Base-by-base conservation (phyloP, 2,888 invertebrate genomes). In the Amiota minor region DNA sequence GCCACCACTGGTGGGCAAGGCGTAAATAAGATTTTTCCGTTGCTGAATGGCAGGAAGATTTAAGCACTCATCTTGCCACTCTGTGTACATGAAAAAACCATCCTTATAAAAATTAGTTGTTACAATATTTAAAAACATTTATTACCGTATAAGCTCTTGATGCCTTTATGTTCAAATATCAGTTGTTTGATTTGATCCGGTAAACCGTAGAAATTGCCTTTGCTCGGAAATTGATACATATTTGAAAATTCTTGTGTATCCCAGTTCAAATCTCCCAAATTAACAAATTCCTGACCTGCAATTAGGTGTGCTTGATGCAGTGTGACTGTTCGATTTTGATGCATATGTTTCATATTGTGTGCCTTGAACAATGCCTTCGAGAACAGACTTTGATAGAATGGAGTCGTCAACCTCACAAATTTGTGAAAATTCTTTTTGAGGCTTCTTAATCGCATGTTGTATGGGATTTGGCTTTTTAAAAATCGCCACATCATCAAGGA, bases 1-100 rank as follows among this genome's bases (percentile, higher is more conserved):
- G 0, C 98, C 99, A 1, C 98, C 98, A 87, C 98, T 98, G 0
- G 98, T 99, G 0, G 99, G 98, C 59, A 98, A 89, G 0, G 97
- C 96, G 87, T 98, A 97, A 75, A 99, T 94, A 61, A 98, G 91
- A 91, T 99, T 99, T 77, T 91, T 92, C 56, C 94, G 92, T 12
- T 92, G 89, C 74, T 91, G 90, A 35, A 97, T 91, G 2, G 96
- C 94, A n/a, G 93, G 92, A 53, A 97, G 91, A 75, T 92, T 93
- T 6, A 98, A 90, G 87, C 98, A 98, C 90, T 98, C 96, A 80
- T 95, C 92, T 91, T 99, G 98, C 98, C 98, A 98, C 79, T 96
- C 98, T 97, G 85, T 20, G 11, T 16, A 20, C 9, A 59, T 69
- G n/a, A 59, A 74, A 70, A 49, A 50, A 4, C 46, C 47, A 62